A percentile compares a stretch with the other conserved stretches of the same genome.
Conservation (phyloP, 2,888 invertebrate genomes). For the Cataglyphis altisquamis region DNA sequence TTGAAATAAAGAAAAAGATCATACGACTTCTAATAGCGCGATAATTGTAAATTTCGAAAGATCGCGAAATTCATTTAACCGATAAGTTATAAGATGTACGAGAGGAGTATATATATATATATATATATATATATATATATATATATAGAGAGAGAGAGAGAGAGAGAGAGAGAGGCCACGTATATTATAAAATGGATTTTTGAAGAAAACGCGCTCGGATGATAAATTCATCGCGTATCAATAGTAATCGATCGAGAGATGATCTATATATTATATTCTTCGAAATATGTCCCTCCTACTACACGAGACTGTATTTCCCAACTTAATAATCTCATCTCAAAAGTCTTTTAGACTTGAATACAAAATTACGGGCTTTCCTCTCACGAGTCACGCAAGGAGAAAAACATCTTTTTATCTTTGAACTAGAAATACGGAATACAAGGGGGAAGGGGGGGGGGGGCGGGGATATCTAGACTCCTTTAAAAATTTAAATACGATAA, state of each 20-base stretch:
- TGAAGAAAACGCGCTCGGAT: conserved; percentile 10
- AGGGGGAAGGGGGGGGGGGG: background rate
- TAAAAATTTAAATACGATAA: background rate
- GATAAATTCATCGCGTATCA: conserved; percentile 9
- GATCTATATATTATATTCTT: conserved; percentile 24
- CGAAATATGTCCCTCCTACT: background rate
- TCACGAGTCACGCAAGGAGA: background rate
- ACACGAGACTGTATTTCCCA: background rate
- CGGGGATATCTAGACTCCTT: background rate
- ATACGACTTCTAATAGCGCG: background rate
- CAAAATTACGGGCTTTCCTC: background rate
- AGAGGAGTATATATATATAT: conserved; percentile 1
- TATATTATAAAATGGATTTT: background rate
- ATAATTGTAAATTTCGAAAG: conserved; percentile 6
- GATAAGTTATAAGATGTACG: background rate
- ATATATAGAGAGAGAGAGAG: too few species aligned
- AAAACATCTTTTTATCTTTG: background rate
- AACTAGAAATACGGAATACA: background rate
- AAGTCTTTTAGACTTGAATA: background rate
- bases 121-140: background rate
- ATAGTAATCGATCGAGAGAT: background rate
- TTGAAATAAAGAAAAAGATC: background rate
- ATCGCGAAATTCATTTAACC: conserved; percentile 25
- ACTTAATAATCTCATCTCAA: background rate
- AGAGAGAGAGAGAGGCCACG: too few species aligned